These are phyloP conservation scores for Elaeidobius kamerunicus DNA, from an alignment of 2,888 invertebrate species.

Conservation along the genomic window DNA sequence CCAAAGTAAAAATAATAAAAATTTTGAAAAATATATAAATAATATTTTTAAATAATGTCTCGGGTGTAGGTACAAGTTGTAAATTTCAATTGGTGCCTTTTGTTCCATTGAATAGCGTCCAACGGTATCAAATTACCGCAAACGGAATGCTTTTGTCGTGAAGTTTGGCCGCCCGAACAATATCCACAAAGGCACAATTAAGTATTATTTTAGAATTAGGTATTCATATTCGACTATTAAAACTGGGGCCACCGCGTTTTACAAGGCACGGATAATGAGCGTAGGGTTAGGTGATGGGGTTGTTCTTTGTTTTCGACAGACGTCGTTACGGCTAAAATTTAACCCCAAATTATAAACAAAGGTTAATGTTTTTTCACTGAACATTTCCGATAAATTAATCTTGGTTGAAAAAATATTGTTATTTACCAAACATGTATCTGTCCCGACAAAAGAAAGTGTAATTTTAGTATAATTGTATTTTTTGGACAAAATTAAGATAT, in stretches of 20 bases:
- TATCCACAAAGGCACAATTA: constrained; percentile 30
- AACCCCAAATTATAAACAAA: constrained; percentile 2
- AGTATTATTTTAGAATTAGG: constrained; percentile 31
- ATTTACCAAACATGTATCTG: too few relatives aligned
- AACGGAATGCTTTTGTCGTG: constrained; percentile 33
- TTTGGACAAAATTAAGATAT: too few relatives aligned
- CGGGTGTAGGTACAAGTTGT: constrained; percentile 36
- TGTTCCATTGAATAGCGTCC: constrained; percentile 40
- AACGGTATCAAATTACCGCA: constrained; percentile 40
- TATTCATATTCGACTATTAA: constrained; percentile 28
- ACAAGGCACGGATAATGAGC: constrained; percentile 24
- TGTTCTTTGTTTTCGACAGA: constrained; percentile 23
- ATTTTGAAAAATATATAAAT: too few relatives aligned
- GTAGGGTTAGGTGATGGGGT: constrained; percentile 22
- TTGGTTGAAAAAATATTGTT: too few relatives aligned
- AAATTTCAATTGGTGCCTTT: constrained; percentile 37
- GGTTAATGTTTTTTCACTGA: too few relatives aligned
- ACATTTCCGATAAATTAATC: too few relatives aligned
- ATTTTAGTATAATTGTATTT: too few relatives aligned
- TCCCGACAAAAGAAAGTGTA: too few relatives aligned
- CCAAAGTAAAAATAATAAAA: too few relatives aligned
- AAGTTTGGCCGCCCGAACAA: constrained; percentile 24
- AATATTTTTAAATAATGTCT: too few relatives aligned
- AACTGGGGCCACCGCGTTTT: constrained; percentile 25
- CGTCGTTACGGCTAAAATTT: constrained; percentile 20